phyloP scores from a whole-genome alignment of 2,797 vertebrate species.

The Calcarius lapponicus region DNA sequence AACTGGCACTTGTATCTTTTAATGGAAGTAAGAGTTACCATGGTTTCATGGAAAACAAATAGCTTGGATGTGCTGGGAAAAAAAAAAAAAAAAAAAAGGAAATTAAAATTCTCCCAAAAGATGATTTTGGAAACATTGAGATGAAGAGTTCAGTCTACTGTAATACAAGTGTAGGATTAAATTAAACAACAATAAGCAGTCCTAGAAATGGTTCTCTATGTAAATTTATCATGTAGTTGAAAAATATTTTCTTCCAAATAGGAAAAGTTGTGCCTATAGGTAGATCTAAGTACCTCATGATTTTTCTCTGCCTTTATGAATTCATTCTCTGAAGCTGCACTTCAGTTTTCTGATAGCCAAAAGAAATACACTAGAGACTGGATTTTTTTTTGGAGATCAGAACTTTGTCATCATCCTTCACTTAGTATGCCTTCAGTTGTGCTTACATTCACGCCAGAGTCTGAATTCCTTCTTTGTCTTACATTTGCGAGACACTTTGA shows the following conservation, averaged over 20 bases:
- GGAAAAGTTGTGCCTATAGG: not conserved
- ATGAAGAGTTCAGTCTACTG: not conserved
- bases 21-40: not conserved
- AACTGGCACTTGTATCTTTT: not conserved
- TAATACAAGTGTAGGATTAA: not conserved
- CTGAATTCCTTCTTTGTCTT: not conserved
- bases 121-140: not conserved
- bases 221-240: not conserved
- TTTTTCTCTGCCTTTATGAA: not conserved
- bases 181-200: not conserved
- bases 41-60: not conserved
- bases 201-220: accelerated
- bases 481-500: not conserved
- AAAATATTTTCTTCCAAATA: not conserved
- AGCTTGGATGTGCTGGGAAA: not conserved
- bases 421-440: not conserved
- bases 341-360: not conserved
- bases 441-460: not conserved
- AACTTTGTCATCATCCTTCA: not conserved
- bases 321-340: not conserved
- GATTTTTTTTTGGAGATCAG: not conserved
- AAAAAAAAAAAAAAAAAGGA: not conserved
- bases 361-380: not conserved
- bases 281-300: not conserved
- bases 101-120: not conserved